Conservation (phyloP, 1,140 invertebrate species). For the Patella vulgata region DNA sequence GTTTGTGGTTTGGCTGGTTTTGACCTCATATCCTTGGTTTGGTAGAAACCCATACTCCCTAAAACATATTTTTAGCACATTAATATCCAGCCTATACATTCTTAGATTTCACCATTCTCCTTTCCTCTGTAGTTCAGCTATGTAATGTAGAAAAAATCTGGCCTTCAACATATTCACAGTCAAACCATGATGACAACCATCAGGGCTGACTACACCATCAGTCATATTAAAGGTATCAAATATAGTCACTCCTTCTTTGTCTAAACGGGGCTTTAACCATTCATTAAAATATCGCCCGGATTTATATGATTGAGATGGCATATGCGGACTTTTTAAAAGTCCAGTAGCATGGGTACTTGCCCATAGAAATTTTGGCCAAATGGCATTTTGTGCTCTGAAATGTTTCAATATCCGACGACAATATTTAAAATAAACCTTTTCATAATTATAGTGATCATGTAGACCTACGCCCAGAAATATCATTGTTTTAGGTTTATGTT, state of each 20-base stretch:
- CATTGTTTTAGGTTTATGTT: neutral
- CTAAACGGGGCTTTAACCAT: neutral
- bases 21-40: too few relatives aligned
- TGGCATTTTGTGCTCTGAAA: too few relatives aligned
- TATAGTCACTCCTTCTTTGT: constrained; percentile 3
- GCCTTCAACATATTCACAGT: constrained; percentile 27
- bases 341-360: constrained; percentile 25
- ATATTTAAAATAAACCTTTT: too few relatives aligned
- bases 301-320: constrained; percentile 18
- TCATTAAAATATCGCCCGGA: constrained; percentile 15
- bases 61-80: too few relatives aligned
- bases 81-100: too few relatives aligned
- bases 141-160: constrained; percentile 23
- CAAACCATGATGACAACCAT: constrained; percentile 26
- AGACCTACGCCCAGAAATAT: constrained; percentile 20
- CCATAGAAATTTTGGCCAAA: constrained; percentile 23
- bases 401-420: too few relatives aligned
- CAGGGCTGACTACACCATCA: constrained; percentile 23
- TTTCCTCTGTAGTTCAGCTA: constrained; percentile 14
- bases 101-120: constrained; percentile 8
- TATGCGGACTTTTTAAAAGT: constrained; percentile 27
- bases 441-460: constrained; percentile 13
- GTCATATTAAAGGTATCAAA: constrained; percentile 32
- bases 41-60: too few relatives aligned
- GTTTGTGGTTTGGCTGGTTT: too few relatives aligned